Conservation (phyloP, 30 jellyfish, hydroid and myxozoan species). For the Phacellophora camtschatica region DNA sequence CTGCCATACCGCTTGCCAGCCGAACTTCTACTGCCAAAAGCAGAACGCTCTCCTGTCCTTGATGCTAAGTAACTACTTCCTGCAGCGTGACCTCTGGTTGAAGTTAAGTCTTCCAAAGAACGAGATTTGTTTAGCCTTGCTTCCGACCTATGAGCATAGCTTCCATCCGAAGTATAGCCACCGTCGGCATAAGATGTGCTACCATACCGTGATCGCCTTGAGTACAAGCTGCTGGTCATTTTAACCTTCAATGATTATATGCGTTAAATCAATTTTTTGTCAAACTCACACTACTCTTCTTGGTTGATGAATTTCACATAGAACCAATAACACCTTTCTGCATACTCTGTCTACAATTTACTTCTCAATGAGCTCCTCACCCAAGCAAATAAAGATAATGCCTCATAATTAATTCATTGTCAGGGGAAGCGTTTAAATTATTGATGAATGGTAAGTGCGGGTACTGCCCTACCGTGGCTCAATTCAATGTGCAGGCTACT, state of each 20-base stretch:
- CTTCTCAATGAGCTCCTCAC: slow-evolving; percentile 23
- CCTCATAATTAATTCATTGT: slow-evolving; percentile 59
- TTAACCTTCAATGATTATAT: too few species aligned
- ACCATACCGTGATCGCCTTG: slow-evolving; percentile 64
- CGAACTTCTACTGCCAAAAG: slow-evolving; percentile 4
- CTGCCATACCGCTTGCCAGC: background rate
- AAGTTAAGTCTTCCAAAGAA: slow-evolving; percentile 55
- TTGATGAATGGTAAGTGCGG: slow-evolving; percentile 62
- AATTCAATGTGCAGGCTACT: slow-evolving; percentile 8
- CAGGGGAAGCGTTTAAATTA: slow-evolving; percentile 84
- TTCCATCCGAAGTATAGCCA: slow-evolving; percentile 58
- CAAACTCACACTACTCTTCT: too few species aligned
- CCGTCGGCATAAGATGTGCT: slow-evolving; percentile 33
- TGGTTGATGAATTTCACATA: too few species aligned
- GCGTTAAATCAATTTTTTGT: too few species aligned
- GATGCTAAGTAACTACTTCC: background rate
- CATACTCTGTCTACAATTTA: background rate
- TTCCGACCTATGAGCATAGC: slow-evolving; percentile 9
- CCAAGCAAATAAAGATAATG: slow-evolving; percentile 47
- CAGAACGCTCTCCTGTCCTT: background rate
- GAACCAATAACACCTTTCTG: background rate
- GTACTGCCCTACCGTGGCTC: slow-evolving; percentile 60
- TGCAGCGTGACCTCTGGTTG: slow-evolving; percentile 23
- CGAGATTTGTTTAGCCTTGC: slow-evolving; percentile 44
- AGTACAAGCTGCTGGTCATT: slow-evolving; percentile 30